A percentile compares a stretch with the other conserved stretches of the same genome.
phyloP scores from a whole-genome alignment of 2,888 invertebrate species.

The Tetragnatha montana region DNA sequence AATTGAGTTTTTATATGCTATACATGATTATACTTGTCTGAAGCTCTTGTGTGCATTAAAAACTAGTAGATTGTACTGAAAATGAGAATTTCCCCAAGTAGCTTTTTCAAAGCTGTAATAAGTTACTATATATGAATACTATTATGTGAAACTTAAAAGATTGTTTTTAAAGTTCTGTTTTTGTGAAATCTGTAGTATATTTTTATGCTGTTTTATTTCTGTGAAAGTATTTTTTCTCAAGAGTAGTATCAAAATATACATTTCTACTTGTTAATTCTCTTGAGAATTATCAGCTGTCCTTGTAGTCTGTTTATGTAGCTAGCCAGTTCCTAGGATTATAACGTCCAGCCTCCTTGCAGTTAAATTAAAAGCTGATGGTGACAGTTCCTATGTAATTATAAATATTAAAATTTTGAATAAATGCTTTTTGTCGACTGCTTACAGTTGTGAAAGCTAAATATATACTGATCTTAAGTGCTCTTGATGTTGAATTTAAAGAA shows the following conservation, averaged over 20 bases:
- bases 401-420: constrained; percentile 51
- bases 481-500: constrained; percentile 53
- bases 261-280: constrained; percentile 30
- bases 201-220: constrained; percentile 27
- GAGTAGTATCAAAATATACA: constrained; percentile 37
- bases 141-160: background rate
- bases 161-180: constrained; percentile 21
- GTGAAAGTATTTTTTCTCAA: constrained; percentile 16
- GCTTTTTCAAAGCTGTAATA: background rate
- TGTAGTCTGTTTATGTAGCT: constrained; percentile 54
- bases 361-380: constrained; percentile 63
- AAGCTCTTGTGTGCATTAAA: constrained; percentile 12
- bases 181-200: constrained; percentile 18
- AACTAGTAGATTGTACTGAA: background rate
- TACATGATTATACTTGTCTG: constrained; percentile 28
- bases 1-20: constrained; percentile 26
- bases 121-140: background rate
- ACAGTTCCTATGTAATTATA: constrained; percentile 69
- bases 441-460: constrained; percentile 48
- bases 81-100: background rate
- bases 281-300: constrained; percentile 57
- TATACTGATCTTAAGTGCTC: constrained; percentile 67
- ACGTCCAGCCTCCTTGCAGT: constrained; percentile 68
- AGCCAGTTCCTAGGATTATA: constrained; percentile 67
- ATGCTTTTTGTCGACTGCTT: constrained; percentile 36